Conservation (phyloP, 2,113 vertebrate genomes). For the Ciconia boyciana region DNA sequence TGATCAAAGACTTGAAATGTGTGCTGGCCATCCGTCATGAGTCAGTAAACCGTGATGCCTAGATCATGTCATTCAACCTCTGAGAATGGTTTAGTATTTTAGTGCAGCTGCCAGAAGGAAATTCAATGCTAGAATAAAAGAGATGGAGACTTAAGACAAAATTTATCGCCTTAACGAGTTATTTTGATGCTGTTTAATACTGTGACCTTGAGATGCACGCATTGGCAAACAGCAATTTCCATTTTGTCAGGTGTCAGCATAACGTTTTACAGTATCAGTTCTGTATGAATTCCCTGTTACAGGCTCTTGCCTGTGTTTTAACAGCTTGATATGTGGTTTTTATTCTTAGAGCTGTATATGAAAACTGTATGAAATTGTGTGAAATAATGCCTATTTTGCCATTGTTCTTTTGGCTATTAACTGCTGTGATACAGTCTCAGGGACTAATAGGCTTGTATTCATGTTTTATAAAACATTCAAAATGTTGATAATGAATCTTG, state of each 20-base stretch:
- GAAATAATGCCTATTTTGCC: not conserved
- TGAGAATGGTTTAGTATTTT: not conserved
- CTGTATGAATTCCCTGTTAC: not conserved
- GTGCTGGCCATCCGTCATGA: not conserved
- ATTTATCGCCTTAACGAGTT: not conserved
- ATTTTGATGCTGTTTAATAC: conserved; percentile 9
- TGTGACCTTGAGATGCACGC: not conserved
- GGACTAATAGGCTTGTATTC: not conserved
- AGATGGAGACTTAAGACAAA: not conserved
- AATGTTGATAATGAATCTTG: not conserved
- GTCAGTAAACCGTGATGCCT: not conserved
- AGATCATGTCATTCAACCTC: not conserved
- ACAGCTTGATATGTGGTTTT: not conserved
- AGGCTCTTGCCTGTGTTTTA: not conserved
- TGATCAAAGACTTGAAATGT: conserved; percentile 7
- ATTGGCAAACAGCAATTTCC: not conserved
- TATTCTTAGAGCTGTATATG: not conserved
- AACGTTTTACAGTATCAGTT: not conserved
- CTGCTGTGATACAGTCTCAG: not conserved
- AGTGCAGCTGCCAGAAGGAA: conserved; percentile 21
- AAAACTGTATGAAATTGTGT: not conserved
- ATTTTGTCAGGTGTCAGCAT: not conserved
- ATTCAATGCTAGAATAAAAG: conserved; percentile 12
- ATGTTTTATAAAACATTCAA: not conserved
- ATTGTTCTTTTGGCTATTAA: not conserved